Evolutionary conservation across 2,113 vertebrate genomes (phyloP).

Genomic region (Octodon degus): DNA sequence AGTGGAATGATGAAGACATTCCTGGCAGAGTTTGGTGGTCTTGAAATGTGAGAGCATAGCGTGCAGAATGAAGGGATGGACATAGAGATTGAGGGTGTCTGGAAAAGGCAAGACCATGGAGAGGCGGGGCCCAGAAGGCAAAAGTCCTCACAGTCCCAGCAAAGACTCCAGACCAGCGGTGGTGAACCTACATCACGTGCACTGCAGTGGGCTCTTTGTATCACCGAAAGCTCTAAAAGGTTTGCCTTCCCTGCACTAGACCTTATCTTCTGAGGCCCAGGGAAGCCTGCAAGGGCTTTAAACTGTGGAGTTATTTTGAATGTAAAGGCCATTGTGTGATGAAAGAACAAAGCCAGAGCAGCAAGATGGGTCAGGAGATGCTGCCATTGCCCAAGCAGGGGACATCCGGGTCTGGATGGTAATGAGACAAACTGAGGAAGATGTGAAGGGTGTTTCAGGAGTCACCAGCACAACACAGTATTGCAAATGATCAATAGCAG

Average conservation of each 20-base stretch:
- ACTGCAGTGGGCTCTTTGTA: background rate
- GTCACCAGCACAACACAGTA: background rate
- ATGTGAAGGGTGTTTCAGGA: fast-evolving
- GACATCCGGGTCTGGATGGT: fast-evolving
- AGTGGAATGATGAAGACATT: background rate
- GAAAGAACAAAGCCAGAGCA: background rate
- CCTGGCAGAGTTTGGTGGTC: background rate
- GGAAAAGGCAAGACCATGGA: background rate
- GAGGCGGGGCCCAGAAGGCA: fast-evolving
- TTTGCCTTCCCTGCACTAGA: background rate
- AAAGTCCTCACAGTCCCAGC: background rate
- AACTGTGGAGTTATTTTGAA: background rate
- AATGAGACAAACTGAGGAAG: background rate
- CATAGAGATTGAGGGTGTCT: background rate
- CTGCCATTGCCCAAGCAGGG: background rate
- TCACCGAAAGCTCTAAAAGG: background rate
- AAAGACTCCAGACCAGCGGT: background rate
- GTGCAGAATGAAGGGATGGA: background rate
- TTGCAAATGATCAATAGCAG: background rate
- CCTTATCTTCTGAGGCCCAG: background rate
- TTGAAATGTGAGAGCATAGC: background rate
- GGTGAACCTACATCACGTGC: background rate
- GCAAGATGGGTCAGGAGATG: too few relatives aligned
- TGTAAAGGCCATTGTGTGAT: background rate
- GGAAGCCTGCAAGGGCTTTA: background rate